Conservation (phyloP, 2,113 vertebrate species). For the Plecturocebus donacophilus region DNA sequence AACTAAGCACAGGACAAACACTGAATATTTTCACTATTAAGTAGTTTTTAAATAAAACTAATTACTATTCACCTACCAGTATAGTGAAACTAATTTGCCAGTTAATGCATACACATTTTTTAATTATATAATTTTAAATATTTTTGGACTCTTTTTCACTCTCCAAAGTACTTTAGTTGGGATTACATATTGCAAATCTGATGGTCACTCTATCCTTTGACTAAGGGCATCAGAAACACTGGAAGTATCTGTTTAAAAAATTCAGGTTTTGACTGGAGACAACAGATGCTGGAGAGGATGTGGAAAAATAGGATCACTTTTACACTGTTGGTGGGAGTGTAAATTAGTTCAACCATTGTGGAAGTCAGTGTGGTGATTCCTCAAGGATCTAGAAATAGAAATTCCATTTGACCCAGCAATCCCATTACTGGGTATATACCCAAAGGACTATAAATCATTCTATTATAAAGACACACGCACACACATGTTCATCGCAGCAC, state of each 20-base stretch:
- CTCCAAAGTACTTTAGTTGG: neutral
- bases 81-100: neutral
- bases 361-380: too few species aligned
- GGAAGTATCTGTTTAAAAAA: neutral
- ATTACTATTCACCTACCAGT: neutral
- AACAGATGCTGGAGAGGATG: too few species aligned
- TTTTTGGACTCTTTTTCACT: neutral
- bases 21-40: neutral
- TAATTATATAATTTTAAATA: neutral
- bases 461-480: too few species aligned
- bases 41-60: neutral
- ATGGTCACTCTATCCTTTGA: neutral
- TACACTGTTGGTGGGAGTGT: too few species aligned
- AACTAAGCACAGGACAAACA: neutral
- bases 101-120: neutral
- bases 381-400: too few species aligned
- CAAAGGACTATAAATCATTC: too few species aligned
- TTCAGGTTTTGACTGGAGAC: neutral
- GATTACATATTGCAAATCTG: neutral
- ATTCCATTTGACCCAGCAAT: too few species aligned
- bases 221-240: neutral
- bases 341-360: too few species aligned
- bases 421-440: too few species aligned
- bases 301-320: too few species aligned
- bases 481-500: too few species aligned